Conservation (phyloP, 2,888 invertebrate species). For the Zygogramma bicolorata region DNA sequence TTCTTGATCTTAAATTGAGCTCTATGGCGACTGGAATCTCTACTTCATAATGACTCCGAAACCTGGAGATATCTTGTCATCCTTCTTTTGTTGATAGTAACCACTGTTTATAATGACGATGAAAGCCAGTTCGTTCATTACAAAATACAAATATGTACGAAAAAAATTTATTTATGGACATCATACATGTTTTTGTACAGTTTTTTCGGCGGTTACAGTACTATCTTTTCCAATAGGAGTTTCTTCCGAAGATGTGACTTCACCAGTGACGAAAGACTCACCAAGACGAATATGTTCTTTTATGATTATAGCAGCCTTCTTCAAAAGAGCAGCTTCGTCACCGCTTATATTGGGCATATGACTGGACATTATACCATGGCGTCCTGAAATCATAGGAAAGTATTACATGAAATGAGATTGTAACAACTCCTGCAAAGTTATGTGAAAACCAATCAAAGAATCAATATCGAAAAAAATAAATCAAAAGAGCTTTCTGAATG, state of each 20-base stretch:
- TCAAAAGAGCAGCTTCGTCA: slow-evolving; percentile 57
- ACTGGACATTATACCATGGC: slow-evolving; percentile 57
- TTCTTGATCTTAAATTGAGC: no score
- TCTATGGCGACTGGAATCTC: no score
- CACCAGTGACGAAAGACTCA: slow-evolving; percentile 58
- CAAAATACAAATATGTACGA: not conserved
- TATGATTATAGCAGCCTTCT: slow-evolving; percentile 54
- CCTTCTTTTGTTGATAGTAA: no score
- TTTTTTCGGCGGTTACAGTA: not conserved
- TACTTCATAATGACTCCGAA: no score
- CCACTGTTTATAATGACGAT: no score
- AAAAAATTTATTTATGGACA: slow-evolving; percentile 1
- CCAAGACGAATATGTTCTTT: slow-evolving; percentile 58
- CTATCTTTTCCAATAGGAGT: not conserved
- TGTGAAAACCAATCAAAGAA: no score
- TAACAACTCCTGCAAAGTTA: not conserved
- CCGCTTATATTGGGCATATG: slow-evolving; percentile 62
- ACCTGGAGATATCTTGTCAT: no score
- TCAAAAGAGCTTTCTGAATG: no score
- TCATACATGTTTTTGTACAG: slow-evolving; percentile 5
- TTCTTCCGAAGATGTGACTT: slow-evolving; percentile 21
- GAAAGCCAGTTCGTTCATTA: slow-evolving; percentile 39
- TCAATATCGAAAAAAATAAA: no score
- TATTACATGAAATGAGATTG: not conserved
- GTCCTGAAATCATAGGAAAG: slow-evolving; percentile 48